phyloP scores from a whole-genome alignment of 1,140 invertebrate genomes.

The Drosophila leontia region DNA sequence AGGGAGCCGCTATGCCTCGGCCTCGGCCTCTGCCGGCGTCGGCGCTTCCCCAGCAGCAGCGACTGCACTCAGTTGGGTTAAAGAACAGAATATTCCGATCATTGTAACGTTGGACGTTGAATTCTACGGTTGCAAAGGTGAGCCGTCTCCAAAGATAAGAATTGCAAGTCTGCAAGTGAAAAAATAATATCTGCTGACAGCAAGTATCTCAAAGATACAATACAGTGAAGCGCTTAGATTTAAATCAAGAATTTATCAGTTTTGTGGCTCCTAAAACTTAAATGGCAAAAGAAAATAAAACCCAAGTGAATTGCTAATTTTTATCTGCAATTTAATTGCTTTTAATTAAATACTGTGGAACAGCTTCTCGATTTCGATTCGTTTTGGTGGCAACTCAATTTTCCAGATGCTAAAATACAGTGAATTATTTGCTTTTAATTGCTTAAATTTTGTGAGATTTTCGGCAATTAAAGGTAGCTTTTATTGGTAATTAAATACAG shows the following conservation, averaged over 20 bases:
- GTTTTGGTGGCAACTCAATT: slow-evolving; percentile 15
- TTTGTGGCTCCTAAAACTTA: slow-evolving; percentile 41
- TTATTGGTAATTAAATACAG: neutral
- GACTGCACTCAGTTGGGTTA: slow-evolving; percentile 67
- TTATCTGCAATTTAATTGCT: slow-evolving; percentile 8
- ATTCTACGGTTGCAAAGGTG: slow-evolving; percentile 85
- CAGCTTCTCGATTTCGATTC: slow-evolving; percentile 11
- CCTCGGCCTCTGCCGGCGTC: slow-evolving; percentile 23
- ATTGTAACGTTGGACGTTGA: slow-evolving; percentile 85
- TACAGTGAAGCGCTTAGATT: slow-evolving; percentile 20
- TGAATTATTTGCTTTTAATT: slow-evolving; percentile 15
- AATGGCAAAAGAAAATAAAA: slow-evolving; percentile 11
- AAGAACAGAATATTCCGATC: slow-evolving; percentile 83
- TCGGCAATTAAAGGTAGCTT: slow-evolving; percentile 6
- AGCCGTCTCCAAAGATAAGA: slow-evolving; percentile 75
- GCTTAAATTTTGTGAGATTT: neutral
- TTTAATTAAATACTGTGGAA: slow-evolving; percentile 8
- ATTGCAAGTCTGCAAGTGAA: slow-evolving; percentile 41
- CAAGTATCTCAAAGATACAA: slow-evolving; percentile 31
- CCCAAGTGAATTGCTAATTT: slow-evolving; percentile 9
- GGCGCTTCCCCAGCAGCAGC: slow-evolving; percentile 28
- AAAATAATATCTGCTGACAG: slow-evolving; percentile 8
- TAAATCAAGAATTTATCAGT: slow-evolving; percentile 30
- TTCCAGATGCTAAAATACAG: slow-evolving; percentile 10
- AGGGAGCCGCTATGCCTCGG: slow-evolving; percentile 57